Evolutionary conservation across 2,888 invertebrate species (phyloP), one percentile per base, ranked within the genome.

Genomic region (Melinaea marsaeus): DNA sequence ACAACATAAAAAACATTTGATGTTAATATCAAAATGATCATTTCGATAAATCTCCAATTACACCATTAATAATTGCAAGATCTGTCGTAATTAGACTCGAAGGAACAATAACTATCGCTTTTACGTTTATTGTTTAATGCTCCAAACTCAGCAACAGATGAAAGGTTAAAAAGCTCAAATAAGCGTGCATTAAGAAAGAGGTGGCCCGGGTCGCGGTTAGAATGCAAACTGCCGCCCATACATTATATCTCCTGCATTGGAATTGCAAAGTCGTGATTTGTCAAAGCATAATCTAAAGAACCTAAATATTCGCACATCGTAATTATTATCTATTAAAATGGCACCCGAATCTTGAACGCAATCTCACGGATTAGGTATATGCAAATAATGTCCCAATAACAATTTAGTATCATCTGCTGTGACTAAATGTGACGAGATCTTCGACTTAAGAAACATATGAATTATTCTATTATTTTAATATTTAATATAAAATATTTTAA

Each of bases 201-300:
- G 90, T 88, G 89, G 88, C 88, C 88, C 81, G 68, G 90, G 90
- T 90, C 90, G 90, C 86, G 84, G 88, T 84, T 88, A 90, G 87
- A 90, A 90, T 90, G 90, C 90, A 90, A 90, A 89, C 88, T 89
- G 84, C 90, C 90, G 89, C 90, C 89, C 90, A 90, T 90, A 90
- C 89, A 89, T 90, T 90, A 89, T 89, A 90, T 90, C 84, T 86
- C 85, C 87, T 88, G 84, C 89, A 90, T 90, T 88, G 83, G 89
- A 90, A 90, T 90, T 90, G 89, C 90, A 83, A 89, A 90, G 90
- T 90, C 90, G 90, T 90, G 90, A 90, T 90, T 90, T 90, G 90
- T 90, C 90, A 90, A 90, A 90, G 90, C 86, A 90, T 89, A 90
- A 89, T 90, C 88, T 88, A 85, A 85, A 87, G 87, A 87, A 88